These are phyloP conservation scores for Sprattus sprattus DNA, from an alignment of 2,113 vertebrate species.

Conservation along the genomic window DNA sequence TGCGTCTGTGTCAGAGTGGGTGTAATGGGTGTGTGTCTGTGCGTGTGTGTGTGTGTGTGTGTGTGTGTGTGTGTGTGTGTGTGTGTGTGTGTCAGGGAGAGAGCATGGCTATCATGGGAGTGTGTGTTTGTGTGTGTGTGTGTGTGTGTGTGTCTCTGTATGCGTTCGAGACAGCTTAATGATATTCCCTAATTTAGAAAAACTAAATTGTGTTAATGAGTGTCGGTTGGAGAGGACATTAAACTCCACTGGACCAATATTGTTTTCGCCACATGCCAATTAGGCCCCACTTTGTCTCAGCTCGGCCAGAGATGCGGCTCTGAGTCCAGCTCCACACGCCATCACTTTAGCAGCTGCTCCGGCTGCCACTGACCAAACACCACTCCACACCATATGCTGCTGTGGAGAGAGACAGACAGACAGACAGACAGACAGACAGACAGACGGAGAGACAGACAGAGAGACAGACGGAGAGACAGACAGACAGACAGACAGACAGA, in stretches of 20 bases:
- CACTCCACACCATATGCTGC: slow-evolving; percentile 35
- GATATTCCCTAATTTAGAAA: background rate
- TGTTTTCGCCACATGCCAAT: slow-evolving; percentile 60
- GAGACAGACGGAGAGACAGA: background rate
- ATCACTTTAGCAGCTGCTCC: slow-evolving; percentile 55
- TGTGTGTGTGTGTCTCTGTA: background rate
- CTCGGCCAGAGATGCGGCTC: slow-evolving; percentile 63
- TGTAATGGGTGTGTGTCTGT: background rate
- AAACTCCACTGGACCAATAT: slow-evolving; percentile 52
- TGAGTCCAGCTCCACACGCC: slow-evolving; percentile 56
- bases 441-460: slow-evolving; percentile 1
- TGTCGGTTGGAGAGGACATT: slow-evolving; percentile 40
- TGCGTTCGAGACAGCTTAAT: background rate
- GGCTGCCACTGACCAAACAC: slow-evolving; percentile 32
- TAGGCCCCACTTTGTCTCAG: slow-evolving; percentile 59
- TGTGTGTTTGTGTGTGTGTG: background rate
- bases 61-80: background rate
- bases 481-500: background rate
- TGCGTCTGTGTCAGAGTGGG: background rate
- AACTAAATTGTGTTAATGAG: slow-evolving; percentile 7
- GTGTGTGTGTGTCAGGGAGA: background rate
- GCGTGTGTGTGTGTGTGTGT: background rate
- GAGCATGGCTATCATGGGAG: background rate
- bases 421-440: slow-evolving; percentile 12
- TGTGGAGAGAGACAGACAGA: background rate